These are phyloP conservation scores for Eutolmus rufibarbis DNA, from an alignment of 2,888 invertebrate species.

Conservation along the genomic window DNA sequence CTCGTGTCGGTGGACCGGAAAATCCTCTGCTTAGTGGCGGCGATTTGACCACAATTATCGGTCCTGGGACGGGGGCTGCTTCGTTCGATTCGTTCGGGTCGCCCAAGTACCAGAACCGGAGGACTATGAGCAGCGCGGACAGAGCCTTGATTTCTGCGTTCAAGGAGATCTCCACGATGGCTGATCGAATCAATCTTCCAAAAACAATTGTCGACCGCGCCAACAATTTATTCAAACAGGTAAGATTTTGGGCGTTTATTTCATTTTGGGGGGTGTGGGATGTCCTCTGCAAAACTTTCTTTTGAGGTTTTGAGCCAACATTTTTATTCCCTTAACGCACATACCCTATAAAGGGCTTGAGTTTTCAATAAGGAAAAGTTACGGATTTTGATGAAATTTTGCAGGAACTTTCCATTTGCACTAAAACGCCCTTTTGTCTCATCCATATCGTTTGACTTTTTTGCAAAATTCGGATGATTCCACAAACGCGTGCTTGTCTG, in stretches of 20 bases:
- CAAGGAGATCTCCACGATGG: slow-evolving; percentile 97
- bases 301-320: not conserved
- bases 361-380: too few relatives aligned
- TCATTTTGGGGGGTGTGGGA: not conserved
- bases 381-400: too few relatives aligned
- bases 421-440: too few relatives aligned
- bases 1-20: slow-evolving; percentile 99
- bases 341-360: too few relatives aligned
- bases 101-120: slow-evolving; percentile 76
- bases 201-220: slow-evolving; percentile 97
- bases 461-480: too few relatives aligned
- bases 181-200: slow-evolving; percentile 95
- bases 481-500: too few relatives aligned
- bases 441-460: too few relatives aligned
- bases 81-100: slow-evolving; percentile 88
- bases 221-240: slow-evolving; percentile 97
- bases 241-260: slow-evolving; percentile 50
- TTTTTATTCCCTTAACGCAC: too few relatives aligned
- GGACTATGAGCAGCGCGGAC: slow-evolving; percentile 92
- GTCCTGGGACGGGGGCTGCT: slow-evolving; percentile 76
- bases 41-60: slow-evolving; percentile 96
- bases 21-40: slow-evolving; percentile 95
- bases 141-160: slow-evolving; percentile 95
- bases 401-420: too few relatives aligned
- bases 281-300: not conserved